These are phyloP conservation scores for Griposia aprilina DNA, from an alignment of 2,888 invertebrate genomes.

Conservation along the genomic window DNA sequence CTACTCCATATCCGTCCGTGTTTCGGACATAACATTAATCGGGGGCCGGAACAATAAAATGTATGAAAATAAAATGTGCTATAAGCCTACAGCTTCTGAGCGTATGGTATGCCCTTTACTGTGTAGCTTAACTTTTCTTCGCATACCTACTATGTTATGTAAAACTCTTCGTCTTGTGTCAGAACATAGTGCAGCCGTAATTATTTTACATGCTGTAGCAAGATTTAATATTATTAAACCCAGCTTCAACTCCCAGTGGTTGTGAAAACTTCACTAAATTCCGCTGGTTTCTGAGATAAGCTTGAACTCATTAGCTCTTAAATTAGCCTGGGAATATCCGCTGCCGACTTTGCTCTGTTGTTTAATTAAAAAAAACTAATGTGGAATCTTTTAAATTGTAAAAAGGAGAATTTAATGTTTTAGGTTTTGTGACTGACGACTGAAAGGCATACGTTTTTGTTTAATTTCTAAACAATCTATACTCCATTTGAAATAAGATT, in stretches of 20 bases:
- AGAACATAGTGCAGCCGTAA: slow-evolving; percentile 14
- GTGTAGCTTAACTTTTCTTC: not conserved
- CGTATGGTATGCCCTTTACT: not conserved
- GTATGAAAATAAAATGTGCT: no score
- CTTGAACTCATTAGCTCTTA: slow-evolving; percentile 57
- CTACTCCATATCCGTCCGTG: no score
- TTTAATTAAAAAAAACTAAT: slow-evolving; percentile 40
- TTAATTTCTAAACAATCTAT: not conserved
- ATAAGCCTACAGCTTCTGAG: no score
- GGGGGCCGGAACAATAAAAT: no score
- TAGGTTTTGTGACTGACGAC: not conserved
- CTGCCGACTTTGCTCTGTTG: slow-evolving; percentile 11
- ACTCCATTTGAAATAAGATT: no score
- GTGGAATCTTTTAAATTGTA: slow-evolving; percentile 2
- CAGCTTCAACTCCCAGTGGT: slow-evolving; percentile 62
- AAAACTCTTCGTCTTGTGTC: not conserved
- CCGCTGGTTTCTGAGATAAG: slow-evolving; percentile 46
- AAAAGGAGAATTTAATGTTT: slow-evolving; percentile 1
- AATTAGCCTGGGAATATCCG: slow-evolving; percentile 36
- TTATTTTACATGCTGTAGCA: slow-evolving; percentile 46
- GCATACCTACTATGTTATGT: not conserved
- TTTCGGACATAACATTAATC: no score
- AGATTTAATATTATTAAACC: slow-evolving; percentile 66
- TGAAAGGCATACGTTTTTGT: no score
- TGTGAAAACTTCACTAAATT: slow-evolving; percentile 50